Evolutionary conservation across 2,888 invertebrate species (phyloP).

Genomic region (Perizoma flavofasciatum): DNA sequence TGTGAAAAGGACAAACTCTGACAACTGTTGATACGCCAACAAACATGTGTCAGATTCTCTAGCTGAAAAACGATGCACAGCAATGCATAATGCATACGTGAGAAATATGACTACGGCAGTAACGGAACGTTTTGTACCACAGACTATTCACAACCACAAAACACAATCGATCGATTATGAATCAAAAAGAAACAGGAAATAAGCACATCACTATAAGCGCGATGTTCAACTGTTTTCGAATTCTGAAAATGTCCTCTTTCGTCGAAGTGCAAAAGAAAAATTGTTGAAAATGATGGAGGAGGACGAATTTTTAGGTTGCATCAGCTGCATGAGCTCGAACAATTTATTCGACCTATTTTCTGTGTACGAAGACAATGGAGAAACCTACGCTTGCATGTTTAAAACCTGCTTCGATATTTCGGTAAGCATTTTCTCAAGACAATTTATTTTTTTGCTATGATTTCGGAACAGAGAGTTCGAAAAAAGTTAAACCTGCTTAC

Average conservation of each 20-base stretch:
- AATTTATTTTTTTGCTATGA: constrained; percentile 11
- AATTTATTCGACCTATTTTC: constrained; percentile 81
- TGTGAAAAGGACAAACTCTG: constrained; percentile 11
- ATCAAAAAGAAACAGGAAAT: constrained; percentile 9
- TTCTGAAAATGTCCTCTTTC: constrained; percentile 50
- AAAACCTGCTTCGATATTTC: constrained; percentile 75
- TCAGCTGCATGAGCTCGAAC: constrained; percentile 75
- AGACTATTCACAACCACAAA: constrained; percentile 3
- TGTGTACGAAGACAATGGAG: constrained; percentile 68
- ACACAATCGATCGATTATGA: constrained; percentile 17
- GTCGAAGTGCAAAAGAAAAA: constrained; percentile 39
- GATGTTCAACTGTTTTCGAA: constrained; percentile 42
- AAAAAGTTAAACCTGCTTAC: constrained; percentile 10
- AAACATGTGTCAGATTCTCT: constrained; percentile 1
- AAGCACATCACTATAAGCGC: constrained; percentile 37
- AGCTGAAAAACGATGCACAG: too few relatives aligned
- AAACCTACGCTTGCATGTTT: constrained; percentile 75
- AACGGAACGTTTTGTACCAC: constrained; percentile 24
- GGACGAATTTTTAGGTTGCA: constrained; percentile 78
- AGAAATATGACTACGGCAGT: not conserved
- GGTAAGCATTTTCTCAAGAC: constrained; percentile 48
- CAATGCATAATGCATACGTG: too few relatives aligned
- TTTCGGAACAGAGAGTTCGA: not conserved
- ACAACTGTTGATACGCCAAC: constrained; percentile 13
- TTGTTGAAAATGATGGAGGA: constrained; percentile 60